Evolutionary conservation across 2,888 invertebrate genomes (phyloP), one percentile per base, ranked within the genome.

Genomic region (Crematogaster levior): DNA sequence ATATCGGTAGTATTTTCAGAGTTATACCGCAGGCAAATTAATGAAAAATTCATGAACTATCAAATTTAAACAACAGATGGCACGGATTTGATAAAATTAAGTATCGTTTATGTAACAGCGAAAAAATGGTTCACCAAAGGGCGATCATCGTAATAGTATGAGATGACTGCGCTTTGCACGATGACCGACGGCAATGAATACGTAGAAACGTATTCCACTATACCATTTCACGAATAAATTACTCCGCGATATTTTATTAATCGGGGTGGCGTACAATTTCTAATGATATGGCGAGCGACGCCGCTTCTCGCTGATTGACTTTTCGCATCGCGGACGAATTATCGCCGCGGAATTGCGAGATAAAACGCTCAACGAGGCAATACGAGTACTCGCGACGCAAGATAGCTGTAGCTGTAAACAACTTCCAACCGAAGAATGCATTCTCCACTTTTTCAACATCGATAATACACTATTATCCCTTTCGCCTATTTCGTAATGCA

Each of bases 401-500:
- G 77, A 77, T 77, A 77, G 30, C 30, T n/a, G 21, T 5, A n/a
- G 56, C 56, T 68, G 77, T 77, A 68, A 77, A 68, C 68, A 77
- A 43, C 77, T 68, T 68, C 68, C 27, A 40, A 24, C 30, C 10
- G 77, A 77, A 68, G 77, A 68, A 68, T 56, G 77, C 56, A 68
- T 77, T 77, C 53, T 53, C 40, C 40, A 30, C 40, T 68, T 77
- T 53, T 77, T 77, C 21, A 27, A 30, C 21, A n/a, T 68, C 56
- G 43, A 56, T 77, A 77, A 58, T 77, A 53, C n/a, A n/a, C 24
- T n/a, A 63, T 65, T 77, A 77, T 77, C 68, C 68, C 77, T 77
- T 68, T 77, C 77, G 56, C 56, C 53, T 77, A 68, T 77, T 77
- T 77, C 68, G 30, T 77, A 77, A 77, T 34, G 77, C 68, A 48